phyloP scores from a whole-genome alignment of 2,113 vertebrate genomes.

The Tychaedon coryphoeus region DNA sequence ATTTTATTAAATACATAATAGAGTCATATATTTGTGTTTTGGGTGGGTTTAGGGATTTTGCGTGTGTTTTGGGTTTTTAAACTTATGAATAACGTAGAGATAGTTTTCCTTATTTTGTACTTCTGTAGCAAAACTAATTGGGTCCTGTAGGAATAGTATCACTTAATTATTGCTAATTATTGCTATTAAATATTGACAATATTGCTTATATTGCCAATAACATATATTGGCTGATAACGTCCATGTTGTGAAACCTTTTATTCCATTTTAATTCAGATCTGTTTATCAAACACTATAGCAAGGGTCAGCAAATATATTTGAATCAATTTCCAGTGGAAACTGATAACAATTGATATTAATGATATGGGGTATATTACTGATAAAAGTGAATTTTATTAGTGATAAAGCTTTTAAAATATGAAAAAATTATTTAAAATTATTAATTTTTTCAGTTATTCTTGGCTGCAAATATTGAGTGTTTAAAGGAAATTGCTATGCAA shows the following conservation, averaged over 20 bases:
- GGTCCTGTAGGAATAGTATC: background rate
- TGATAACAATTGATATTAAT: background rate
- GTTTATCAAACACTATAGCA: background rate
- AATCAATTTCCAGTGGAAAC: background rate
- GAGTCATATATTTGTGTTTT: background rate
- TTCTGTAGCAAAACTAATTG: background rate
- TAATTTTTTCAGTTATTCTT: background rate
- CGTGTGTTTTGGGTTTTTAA: background rate
- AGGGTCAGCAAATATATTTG: background rate
- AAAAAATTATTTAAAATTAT: background rate
- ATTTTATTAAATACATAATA: background rate
- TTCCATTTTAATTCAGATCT: background rate
- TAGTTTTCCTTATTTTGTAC: background rate
- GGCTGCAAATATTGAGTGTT: background rate
- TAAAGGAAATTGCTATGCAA: background rate
- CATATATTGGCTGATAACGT: background rate
- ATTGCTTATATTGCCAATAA: background rate
- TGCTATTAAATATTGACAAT: background rate
- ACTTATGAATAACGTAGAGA: background rate
- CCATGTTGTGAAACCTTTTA: background rate
- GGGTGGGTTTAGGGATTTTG: rapidly evolving
- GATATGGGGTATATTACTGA: background rate
- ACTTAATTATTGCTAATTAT: background rate
- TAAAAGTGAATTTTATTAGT: background rate
- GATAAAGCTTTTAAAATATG: background rate